These are phyloP conservation scores for Idris sp. DNA, from an alignment of 1,140 invertebrate species.

Conservation along the genomic window DNA sequence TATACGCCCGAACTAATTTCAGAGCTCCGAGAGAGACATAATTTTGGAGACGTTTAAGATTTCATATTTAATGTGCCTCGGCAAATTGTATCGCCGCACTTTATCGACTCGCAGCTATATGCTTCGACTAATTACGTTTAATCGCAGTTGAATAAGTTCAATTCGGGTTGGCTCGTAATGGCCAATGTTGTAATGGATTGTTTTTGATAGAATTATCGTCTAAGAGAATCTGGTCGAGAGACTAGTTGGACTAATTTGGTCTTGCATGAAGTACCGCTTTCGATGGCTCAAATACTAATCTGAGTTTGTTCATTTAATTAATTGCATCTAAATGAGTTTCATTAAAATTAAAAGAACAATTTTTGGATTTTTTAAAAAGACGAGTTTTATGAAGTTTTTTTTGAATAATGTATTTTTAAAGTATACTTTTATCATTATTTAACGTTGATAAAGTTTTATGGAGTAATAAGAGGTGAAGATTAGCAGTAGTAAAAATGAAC, in stretches of 20 bases:
- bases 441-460: too few species aligned
- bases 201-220: conserved; percentile 13
- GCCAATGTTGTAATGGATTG: conserved; percentile 6
- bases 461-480: too few species aligned
- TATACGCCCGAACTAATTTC: conserved; percentile 34
- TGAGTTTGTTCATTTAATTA: conserved; percentile 6
- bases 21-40: too few species aligned
- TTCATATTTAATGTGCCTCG: conserved; percentile 25
- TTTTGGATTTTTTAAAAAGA: too few species aligned
- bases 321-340: not conserved
- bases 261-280: not conserved
- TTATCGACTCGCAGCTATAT: conserved; percentile 8
- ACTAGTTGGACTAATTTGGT: not conserved
- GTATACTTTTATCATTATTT: too few species aligned
- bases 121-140: conserved; percentile 13
- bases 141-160: conserved; percentile 18
- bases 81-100: conserved; percentile 25
- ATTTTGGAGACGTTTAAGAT: conserved; percentile 27
- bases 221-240: not conserved
- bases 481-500: too few species aligned
- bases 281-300: conserved; percentile 1
- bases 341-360: too few species aligned
- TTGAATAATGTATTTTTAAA: too few species aligned
- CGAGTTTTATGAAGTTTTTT: too few species aligned
- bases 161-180: conserved; percentile 1